phyloP scores from a whole-genome alignment of 2,888 invertebrate species.

The Eledone cirrhosa region DNA sequence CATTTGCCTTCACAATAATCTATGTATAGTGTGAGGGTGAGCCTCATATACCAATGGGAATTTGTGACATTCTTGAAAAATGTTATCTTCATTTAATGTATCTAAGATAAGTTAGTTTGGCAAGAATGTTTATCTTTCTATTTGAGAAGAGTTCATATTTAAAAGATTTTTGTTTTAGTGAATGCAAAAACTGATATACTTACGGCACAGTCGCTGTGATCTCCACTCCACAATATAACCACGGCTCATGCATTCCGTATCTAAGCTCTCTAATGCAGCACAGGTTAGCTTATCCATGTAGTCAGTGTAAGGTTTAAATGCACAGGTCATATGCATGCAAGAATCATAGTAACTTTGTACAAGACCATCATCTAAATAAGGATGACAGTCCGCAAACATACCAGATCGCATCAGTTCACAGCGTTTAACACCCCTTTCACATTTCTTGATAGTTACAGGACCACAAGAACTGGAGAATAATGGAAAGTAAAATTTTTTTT shows the following conservation, averaged over 20 bases:
- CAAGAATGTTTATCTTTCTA: too few relatives aligned
- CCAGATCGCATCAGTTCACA: conserved; percentile 11
- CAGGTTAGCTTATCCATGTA: conserved; percentile 18
- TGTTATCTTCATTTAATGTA: too few relatives aligned
- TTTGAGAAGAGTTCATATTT: too few relatives aligned
- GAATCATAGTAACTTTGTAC: conserved; percentile 18
- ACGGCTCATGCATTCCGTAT: conserved; percentile 6
- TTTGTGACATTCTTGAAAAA: too few relatives aligned
- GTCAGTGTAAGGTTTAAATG: background rate
- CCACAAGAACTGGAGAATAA: background rate
- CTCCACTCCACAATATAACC: conserved; percentile 12
- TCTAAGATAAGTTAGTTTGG: too few relatives aligned
- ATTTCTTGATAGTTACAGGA: background rate
- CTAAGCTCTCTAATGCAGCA: conserved; percentile 4
- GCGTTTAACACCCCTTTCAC: background rate
- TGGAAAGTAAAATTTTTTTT: too few relatives aligned
- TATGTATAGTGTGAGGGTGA: too few relatives aligned
- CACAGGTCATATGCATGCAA: conserved; percentile 21
- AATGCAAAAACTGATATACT: background rate
- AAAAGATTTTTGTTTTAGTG: too few relatives aligned
- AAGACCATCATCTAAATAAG: conserved; percentile 13
- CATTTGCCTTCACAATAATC: too few relatives aligned
- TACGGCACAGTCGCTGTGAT: conserved; percentile 15
- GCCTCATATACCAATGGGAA: too few relatives aligned
- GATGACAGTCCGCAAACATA: conserved; percentile 11